Base-by-base conservation (phyloP, 64 coral and sea anemone species). In the Montipora capricornis region DNA sequence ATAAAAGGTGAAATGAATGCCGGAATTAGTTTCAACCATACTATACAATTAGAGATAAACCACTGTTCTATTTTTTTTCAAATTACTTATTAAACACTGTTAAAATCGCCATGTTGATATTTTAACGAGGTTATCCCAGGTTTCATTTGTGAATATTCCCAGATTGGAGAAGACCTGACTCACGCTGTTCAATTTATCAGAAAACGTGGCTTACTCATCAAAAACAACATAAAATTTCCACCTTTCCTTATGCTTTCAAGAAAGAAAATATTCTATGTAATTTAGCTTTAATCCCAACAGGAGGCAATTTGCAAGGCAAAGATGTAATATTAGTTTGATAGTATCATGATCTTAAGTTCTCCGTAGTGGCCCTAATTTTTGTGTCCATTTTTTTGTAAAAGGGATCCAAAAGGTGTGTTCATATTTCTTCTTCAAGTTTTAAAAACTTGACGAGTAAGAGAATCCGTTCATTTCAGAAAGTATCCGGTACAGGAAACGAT, bases 71-170 rank as follows among this genome's bases (percentile, higher is more conserved):
- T 12, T 64, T 64, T 4, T 4, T 12, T 64, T 64, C 14, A 14
- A 12, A 12, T 64, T 15, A 55, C 6, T 64, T 64, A 37, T 37
- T 37, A 37, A 37, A 37, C 37, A 37, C 37, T 37, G 37, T 37
- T 37, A 37, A 37, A 37, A 37, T 37, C 37, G 37, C 37, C 37
- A 37, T 37, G 1, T 37, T 37, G 37, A 37, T 37, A 37, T 37
- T 37, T 37, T 37, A 37, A 37, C 37, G 47, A 19, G 11, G 62
- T 8, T 12, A 64, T 64, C 14, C 61, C 82, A 86, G 82, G 44
- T 86, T 86, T 13, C 9, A 48, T 86, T 73, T n/a, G 46, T 70
- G n/a, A 49, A 73, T 86, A 48, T 86, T 51, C 82, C 44, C 81
- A 69, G 37, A 68, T 13, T 12, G 4, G 12, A 68, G 15, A 49